Conservation (phyloP, 30 jellyfish, hydroid and myxozoan species). For the Calvadosia cruxmelitensis region DNA sequence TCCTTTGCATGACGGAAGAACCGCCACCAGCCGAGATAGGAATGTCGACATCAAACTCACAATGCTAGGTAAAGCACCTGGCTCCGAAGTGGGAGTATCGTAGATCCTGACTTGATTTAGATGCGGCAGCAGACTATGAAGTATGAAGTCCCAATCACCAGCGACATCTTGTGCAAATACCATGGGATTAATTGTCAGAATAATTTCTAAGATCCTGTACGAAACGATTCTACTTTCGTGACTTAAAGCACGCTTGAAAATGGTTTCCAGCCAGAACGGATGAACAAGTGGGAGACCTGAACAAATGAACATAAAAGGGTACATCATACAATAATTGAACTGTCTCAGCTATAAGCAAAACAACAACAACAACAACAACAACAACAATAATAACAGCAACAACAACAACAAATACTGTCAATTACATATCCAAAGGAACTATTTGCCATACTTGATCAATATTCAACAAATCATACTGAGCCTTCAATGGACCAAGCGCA, state of each 20-base stretch:
- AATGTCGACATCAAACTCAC: not conserved
- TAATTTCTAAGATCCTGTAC: conserved; percentile 8
- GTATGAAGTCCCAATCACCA: not conserved
- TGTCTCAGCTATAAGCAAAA: too few relatives aligned
- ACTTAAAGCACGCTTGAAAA: conserved; percentile 44
- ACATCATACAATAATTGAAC: too few relatives aligned
- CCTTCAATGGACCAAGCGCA: too few relatives aligned
- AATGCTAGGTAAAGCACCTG: not conserved
- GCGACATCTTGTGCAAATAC: not conserved
- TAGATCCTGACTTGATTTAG: not conserved
- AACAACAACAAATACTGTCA: too few relatives aligned
- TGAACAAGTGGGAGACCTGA: conserved; percentile 31
- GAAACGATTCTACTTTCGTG: conserved; percentile 59
- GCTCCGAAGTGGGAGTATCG: not conserved
- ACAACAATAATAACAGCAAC: too few relatives aligned
- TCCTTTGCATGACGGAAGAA: not conserved
- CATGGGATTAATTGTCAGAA: not conserved
- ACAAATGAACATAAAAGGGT: too few relatives aligned
- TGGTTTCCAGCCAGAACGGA: conserved; percentile 54
- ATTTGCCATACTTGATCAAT: too few relatives aligned
- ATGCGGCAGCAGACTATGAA: not conserved
- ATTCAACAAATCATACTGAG: too few relatives aligned
- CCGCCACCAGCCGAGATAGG: not conserved
- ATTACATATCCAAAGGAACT: too few relatives aligned
- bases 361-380: too few relatives aligned